Conservation (phyloP, 2,888 invertebrate species). For the Noctuana brunneofusca region DNA sequence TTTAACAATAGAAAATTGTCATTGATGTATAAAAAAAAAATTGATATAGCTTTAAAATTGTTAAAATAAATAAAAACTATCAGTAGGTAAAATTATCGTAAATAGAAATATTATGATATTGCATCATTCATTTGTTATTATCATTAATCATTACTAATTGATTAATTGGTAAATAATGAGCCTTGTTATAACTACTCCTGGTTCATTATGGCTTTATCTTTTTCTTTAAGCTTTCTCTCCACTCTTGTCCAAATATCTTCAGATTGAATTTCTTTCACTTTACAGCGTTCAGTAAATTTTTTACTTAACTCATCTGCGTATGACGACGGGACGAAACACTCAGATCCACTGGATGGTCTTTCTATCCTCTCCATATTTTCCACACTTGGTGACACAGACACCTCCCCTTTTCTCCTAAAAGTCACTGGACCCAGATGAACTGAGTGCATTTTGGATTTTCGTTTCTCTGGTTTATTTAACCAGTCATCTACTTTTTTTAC, state of each 20-base stretch:
- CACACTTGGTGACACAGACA: conserved; percentile 32
- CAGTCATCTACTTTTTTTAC: conserved; percentile 46
- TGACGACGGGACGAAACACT: conserved; percentile 37
- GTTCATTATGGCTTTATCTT: conserved; percentile 37
- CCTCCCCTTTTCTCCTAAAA: conserved; percentile 40
- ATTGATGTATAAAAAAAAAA: no score
- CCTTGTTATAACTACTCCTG: not conserved
- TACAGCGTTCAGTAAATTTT: conserved; percentile 37
- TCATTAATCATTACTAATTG: no score
- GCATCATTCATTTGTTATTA: no score
- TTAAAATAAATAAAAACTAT: not conserved
- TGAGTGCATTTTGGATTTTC: conserved; percentile 6
- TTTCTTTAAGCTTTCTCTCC: conserved; percentile 37
- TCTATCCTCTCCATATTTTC: not conserved
- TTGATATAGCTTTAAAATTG: no score
- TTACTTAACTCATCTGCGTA: conserved; percentile 40
- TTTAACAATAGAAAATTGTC: no score
- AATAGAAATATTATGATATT: no score
- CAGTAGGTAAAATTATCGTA: no score
- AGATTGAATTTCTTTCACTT: conserved; percentile 14
- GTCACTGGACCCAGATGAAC: conserved; percentile 42
- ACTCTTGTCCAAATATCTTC: conserved; percentile 40
- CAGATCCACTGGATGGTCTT: not conserved
- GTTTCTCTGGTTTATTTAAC: conserved; percentile 38
- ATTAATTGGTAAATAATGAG: no score